Evolutionary conservation across 1,140 invertebrate genomes (phyloP).

Genomic region (Cecropterus lyciades): DNA sequence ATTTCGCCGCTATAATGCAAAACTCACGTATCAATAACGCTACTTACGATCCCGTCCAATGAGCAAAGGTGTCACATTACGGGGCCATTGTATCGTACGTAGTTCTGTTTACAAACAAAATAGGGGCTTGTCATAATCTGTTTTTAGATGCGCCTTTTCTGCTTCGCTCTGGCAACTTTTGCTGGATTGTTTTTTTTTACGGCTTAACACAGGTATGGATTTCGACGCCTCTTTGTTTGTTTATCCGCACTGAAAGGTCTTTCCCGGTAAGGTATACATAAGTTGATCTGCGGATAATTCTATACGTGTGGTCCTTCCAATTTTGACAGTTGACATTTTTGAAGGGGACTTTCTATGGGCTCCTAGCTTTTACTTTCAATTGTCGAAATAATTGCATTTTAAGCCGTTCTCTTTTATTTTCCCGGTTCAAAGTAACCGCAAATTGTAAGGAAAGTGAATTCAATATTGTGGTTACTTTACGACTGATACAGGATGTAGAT

Average conservation of each 20-base stretch:
- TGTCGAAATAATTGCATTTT: conserved; percentile 44
- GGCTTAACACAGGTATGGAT: conserved; percentile 72
- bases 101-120: conserved; percentile 82
- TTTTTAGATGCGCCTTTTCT: conserved; percentile 75
- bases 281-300: conserved; percentile 57
- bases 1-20: conserved; percentile 67
- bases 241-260: conserved; percentile 69
- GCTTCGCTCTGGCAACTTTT: conserved; percentile 74
- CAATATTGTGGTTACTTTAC: conserved; percentile 48
- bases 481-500: conserved; percentile 36
- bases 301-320: conserved; percentile 69
- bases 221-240: conserved; percentile 79
- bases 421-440: conserved; percentile 49
- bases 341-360: conserved; percentile 43
- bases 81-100: conserved; percentile 56
- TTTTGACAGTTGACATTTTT: conserved; percentile 67
- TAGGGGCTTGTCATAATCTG: conserved; percentile 81
- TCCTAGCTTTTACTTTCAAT: conserved; percentile 66
- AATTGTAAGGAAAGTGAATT: conserved; percentile 55
- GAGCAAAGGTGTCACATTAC: conserved; percentile 80
- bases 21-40: conserved; percentile 72
- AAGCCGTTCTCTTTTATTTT: conserved; percentile 48
- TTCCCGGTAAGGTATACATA: conserved; percentile 67
- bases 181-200: conserved; percentile 66
- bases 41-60: too few species aligned